These are phyloP conservation scores for Centruroides vittatus DNA, from an alignment of 1,140 invertebrate genomes.

Conservation along the genomic window DNA sequence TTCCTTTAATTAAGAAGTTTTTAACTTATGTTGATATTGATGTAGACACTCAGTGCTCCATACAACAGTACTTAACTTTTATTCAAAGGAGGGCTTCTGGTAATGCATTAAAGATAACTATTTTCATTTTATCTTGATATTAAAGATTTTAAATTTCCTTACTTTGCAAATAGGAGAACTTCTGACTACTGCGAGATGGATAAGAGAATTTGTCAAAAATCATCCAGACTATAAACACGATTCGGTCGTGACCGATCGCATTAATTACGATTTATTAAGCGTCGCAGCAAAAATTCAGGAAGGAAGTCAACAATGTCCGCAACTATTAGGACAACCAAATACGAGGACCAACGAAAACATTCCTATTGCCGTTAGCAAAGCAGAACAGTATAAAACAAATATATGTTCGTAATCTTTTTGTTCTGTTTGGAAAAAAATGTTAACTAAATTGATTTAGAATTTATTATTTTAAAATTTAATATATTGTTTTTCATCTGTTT, in stretches of 20 bases:
- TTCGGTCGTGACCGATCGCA: conserved; percentile 70
- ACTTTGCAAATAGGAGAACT: conserved; percentile 24
- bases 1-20: conserved; percentile 86
- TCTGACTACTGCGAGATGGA: conserved; percentile 78
- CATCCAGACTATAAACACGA: conserved; percentile 86
- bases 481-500: too few species aligned
- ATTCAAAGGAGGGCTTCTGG: conserved; percentile 82
- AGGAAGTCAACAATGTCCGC: conserved; percentile 52
- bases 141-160: too few species aligned
- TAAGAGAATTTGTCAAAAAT: conserved; percentile 70
- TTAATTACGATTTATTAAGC: conserved; percentile 85
- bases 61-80: conserved; percentile 90
- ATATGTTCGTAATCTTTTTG: too few species aligned
- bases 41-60: conserved; percentile 89
- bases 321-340: conserved; percentile 44
- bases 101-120: conserved; percentile 34
- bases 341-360: conserved; percentile 25
- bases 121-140: too few species aligned
- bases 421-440: too few species aligned
- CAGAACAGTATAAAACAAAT: conserved; percentile 4
- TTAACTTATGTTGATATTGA: conserved; percentile 86
- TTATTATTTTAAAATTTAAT: too few species aligned
- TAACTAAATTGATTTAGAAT: too few species aligned
- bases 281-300: conserved; percentile 55
- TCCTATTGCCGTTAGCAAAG: conserved; percentile 20